Evolutionary conservation across 1,140 invertebrate genomes (phyloP), one percentile per base, ranked within the genome.

Genomic region (Philopotamus ludificatus): DNA sequence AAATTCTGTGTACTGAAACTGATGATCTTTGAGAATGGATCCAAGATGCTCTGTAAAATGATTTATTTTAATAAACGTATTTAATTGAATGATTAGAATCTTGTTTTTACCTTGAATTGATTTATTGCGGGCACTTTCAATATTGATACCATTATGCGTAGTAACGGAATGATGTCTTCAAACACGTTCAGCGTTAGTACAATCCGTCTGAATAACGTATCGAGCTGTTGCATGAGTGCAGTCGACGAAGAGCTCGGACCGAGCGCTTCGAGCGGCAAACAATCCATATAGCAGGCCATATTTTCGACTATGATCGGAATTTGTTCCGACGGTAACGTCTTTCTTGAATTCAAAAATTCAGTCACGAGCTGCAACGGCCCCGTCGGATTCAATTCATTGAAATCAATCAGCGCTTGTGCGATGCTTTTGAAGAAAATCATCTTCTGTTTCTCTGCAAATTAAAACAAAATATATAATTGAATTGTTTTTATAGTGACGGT

Each of bases 11-110:
- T 89, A 2, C 89, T 86, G 75, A 92, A 93, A 74, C 91, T 92
- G 21, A 99, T 75, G 50, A 98, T 86, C 83, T 98, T 99, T 0
- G 94, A 92, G 75, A 98, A 97, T n/a, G 95, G 92, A 73, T 99
- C 97, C 62, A 98, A 77, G 74, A 95, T 63, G 68, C 76, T 76
- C 77, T 79, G 64, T 41, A 70, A 73, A 2, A 22, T 53, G 20
- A 22, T 47, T 47, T 4, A 47, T 8, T 12, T 4, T 47, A 47
- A 15, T 47, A 8, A 20, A 4, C 18, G 44, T 12, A 20, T 12
- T 9, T 4, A 15, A 20, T 16, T 26, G 4, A 25, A 49, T 49
- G 25, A 44, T 4, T 25, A 28, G 21, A 39, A 25, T 15, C 20
- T 47, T 42, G 8, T 15, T 16, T 12, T 72, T 76, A 93, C 92